phyloP scores from a whole-genome alignment of 2,797 vertebrate genomes.

The Triplophysa yarkandensis region DNA sequence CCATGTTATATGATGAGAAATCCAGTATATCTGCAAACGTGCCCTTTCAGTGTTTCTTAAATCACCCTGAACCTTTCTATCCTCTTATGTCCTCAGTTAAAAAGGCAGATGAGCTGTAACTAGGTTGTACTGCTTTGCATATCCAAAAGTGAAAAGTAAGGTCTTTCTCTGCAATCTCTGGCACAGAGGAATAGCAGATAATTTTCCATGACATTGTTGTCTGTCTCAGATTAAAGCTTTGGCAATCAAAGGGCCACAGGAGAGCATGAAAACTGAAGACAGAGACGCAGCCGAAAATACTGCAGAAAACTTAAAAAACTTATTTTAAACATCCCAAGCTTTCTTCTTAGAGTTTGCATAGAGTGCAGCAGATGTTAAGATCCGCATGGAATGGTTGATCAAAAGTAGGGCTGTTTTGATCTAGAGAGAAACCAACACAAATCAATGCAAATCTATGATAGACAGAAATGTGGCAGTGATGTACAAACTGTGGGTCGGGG shows the following conservation, averaged over 20 bases:
- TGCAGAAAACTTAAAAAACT: not conserved
- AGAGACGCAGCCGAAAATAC: not conserved
- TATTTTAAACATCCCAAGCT: not conserved
- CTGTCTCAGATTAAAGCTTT: conserved; percentile 4
- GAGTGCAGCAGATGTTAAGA: not conserved
- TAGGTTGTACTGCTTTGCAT: not conserved
- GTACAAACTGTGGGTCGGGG: no score
- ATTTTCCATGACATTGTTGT: not conserved
- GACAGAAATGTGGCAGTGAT: not conserved
- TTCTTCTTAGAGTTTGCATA: not conserved
- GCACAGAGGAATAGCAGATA: not conserved
- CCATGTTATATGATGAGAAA: not conserved
- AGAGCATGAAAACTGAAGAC: not conserved
- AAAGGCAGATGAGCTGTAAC: not conserved
- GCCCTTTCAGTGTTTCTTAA: not conserved
- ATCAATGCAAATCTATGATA: not conserved
- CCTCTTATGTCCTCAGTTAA: not conserved
- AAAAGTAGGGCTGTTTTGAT: not conserved
- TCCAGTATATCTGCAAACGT: not conserved
- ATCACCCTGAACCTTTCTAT: not conserved
- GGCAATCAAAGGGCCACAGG: not conserved
- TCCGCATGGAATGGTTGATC: not conserved
- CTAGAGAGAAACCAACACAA: not conserved
- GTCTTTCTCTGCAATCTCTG: not conserved
- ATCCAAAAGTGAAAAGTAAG: not conserved